A percentile compares a stretch with the other conserved stretches of the same genome.
phyloP scores from a whole-genome alignment of 1,140 invertebrate genomes.

The Eueides isabella region DNA sequence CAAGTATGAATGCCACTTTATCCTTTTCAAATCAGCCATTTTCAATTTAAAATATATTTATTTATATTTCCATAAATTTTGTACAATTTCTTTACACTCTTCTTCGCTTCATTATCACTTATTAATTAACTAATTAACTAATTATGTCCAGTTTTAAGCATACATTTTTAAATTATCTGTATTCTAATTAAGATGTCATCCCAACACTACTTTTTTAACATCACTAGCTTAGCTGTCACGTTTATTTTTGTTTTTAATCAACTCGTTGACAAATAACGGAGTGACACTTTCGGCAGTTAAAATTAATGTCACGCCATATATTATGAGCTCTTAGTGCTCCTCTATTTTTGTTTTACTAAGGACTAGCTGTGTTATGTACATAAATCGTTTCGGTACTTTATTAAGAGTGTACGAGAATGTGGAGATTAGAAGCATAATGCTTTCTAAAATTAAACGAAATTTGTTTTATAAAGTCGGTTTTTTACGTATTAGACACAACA shows the following conservation, averaged over 20 bases:
- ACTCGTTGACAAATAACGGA: constrained; percentile 71
- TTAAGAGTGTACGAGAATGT: constrained; percentile 36
- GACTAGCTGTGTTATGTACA: constrained; percentile 45
- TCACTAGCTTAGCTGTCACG: constrained; percentile 54
- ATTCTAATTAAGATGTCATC: background rate
- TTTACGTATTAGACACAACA: background rate
- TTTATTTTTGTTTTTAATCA: constrained; percentile 68
- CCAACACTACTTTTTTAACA: background rate
- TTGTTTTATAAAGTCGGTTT: background rate
- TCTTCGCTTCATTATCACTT: constrained; percentile 66
- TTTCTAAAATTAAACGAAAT: constrained; percentile 54
- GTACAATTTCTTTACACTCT: constrained; percentile 64
- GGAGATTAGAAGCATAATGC: constrained; percentile 60
- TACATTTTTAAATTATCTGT: background rate
- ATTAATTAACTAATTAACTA: constrained; percentile 34
- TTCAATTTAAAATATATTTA: constrained; percentile 35
- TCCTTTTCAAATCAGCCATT: constrained; percentile 68
- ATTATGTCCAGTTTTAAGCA: constrained; percentile 35
- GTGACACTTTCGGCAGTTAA: constrained; percentile 61
- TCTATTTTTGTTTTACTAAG: constrained; percentile 68
- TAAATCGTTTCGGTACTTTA: constrained; percentile 56
- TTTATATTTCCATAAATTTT: constrained; percentile 44
- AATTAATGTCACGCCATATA: constrained; percentile 65
- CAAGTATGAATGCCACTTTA: constrained; percentile 67
- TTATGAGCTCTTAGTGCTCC: constrained; percentile 53